phyloP scores from a whole-genome alignment of 2,797 vertebrate species.

The Mormyrops boulengeri region DNA sequence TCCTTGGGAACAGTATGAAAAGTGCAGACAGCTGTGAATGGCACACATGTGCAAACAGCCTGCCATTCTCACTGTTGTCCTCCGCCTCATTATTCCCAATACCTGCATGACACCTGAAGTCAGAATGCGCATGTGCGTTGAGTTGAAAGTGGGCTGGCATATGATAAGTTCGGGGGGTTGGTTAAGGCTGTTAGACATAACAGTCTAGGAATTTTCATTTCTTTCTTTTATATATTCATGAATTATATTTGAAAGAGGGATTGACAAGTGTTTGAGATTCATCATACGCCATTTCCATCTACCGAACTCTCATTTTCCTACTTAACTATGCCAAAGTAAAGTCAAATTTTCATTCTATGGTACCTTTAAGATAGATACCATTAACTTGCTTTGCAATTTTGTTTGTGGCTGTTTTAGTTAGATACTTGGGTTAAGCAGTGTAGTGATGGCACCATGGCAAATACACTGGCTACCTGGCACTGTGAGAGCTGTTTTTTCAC shows the following conservation, averaged over 20 bases:
- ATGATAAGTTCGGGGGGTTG: not conserved
- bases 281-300: no score
- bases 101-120: no score
- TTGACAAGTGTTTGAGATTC: no score
- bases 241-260: not conserved
- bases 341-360: no score
- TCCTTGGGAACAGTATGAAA: no score
- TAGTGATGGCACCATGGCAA: not conserved
- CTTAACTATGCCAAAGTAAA: no score
- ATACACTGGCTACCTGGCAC: not conserved
- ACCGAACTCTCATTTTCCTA: no score
- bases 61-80: no score
- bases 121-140: not conserved
- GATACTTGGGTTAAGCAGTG: not conserved
- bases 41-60: no score
- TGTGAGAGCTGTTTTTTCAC: not conserved
- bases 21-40: no score
- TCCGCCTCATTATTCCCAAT: no score
- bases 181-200: not conserved
- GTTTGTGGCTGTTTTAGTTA: not conserved
- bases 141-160: not conserved
- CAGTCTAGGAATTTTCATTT: not conserved
- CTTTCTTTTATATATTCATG: not conserved
- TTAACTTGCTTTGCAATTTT: not conserved
- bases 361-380: no score